These are phyloP conservation scores for Limnephilus rhombicus DNA, from an alignment of 2,888 invertebrate genomes.

Conservation along the genomic window DNA sequence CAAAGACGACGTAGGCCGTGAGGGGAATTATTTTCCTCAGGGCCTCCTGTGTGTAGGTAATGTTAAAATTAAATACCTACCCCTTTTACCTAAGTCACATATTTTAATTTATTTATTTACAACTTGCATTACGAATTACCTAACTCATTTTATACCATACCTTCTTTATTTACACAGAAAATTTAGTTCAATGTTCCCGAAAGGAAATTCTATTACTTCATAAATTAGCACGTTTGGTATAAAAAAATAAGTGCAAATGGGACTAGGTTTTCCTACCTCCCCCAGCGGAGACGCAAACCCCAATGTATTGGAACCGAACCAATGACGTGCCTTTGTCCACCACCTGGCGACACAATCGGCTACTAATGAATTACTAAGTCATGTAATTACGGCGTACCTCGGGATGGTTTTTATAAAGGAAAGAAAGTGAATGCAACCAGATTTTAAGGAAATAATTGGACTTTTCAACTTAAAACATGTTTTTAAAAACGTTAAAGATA, in stretches of 20 bases:
- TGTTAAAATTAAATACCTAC: too few species aligned
- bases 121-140: too few species aligned
- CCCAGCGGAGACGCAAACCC: slow-evolving; percentile 37
- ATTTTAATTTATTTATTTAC: too few species aligned
- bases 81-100: too few species aligned
- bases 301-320: slow-evolving; percentile 58
- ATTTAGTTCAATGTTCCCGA: neutral
- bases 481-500: too few species aligned
- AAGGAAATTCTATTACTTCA: neutral
- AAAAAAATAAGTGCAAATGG: neutral
- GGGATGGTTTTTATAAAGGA: neutral
- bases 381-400: slow-evolving; percentile 52
- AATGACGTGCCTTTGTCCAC: slow-evolving; percentile 61
- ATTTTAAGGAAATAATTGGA: neutral
- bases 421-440: neutral
- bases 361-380: slow-evolving; percentile 65
- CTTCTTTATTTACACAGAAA: too few species aligned
- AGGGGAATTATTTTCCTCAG: too few species aligned
- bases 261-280: neutral
- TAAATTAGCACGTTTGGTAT: neutral
- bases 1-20: too few species aligned
- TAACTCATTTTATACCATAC: too few species aligned
- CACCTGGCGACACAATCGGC: slow-evolving; percentile 64
- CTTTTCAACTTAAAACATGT: too few species aligned
- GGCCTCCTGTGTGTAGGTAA: too few species aligned